A percentile compares a stretch with the other conserved stretches of the same genome.
These are phyloP conservation scores for Clarias macrocephalus DNA, from an alignment of 2,113 vertebrate species.

Conservation along the genomic window DNA sequence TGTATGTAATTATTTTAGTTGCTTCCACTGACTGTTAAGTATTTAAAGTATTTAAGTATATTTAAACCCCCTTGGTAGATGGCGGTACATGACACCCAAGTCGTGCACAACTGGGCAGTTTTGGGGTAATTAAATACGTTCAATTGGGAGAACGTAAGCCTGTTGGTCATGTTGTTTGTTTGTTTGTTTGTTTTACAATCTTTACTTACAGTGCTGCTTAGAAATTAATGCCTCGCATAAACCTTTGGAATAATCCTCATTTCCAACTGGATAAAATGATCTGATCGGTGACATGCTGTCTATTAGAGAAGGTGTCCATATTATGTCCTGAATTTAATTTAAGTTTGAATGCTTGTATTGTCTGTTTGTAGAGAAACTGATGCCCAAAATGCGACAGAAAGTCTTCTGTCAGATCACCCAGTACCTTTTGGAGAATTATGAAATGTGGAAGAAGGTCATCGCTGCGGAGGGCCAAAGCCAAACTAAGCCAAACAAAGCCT, in stretches of 20 bases:
- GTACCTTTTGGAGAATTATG: constrained; percentile 92
- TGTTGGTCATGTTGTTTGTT: neutral
- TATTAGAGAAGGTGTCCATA: neutral
- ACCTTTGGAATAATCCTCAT: neutral
- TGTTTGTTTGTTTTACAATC: neutral
- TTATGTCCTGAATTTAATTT: neutral
- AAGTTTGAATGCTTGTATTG: neutral
- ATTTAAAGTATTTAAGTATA: too few relatives aligned
- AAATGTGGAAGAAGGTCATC: constrained; percentile 98
- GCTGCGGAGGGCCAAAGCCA: constrained; percentile 78
- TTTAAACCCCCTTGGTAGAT: too few relatives aligned
- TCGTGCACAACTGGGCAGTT: too few relatives aligned
- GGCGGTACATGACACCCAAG: too few relatives aligned
- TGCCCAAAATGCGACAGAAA: constrained; percentile 83
- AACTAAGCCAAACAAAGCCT: constrained; percentile 70
- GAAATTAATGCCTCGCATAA: neutral
- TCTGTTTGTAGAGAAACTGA: constrained; percentile 78
- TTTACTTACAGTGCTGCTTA: neutral
- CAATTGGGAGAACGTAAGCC: too few relatives aligned
- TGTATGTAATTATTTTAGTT: too few relatives aligned
- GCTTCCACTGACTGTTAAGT: too few relatives aligned
- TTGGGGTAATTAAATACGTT: too few relatives aligned
- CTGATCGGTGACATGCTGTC: neutral
- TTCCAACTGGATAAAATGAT: neutral
- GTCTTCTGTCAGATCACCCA: constrained; percentile 94